Base-by-base conservation (phyloP, 2,888 invertebrate species). In the Idaea aversata region DNA sequence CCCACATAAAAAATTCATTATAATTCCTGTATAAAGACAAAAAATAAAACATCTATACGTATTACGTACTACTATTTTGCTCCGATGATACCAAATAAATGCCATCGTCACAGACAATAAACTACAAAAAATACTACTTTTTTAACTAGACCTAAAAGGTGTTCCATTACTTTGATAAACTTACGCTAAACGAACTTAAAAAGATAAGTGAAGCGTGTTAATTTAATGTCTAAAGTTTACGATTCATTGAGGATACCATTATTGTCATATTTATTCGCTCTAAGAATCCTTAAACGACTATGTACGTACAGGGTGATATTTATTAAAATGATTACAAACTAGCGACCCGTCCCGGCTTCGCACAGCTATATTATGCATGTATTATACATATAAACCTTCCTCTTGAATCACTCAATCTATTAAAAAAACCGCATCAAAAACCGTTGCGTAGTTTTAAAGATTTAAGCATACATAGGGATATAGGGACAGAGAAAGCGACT, bases 211-310 rank as follows among this genome's bases (percentile, higher is more conserved):
- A 77, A 79, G 85, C 87, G 86, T 76, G 10, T 47, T 47, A 47
- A 47, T 47, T 47, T 47, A 47, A 47, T 47, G 47, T 47, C 6
- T 47, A 72, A 81, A 75, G 81, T 81, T 77, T 76, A 71, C 70
- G 69, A 80, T 79, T 80, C 74, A 77, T 80, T 84, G 80, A 80
- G 87, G 87, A 87, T 87, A 84, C 78, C 70, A 73, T 79, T 75
- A 82, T 89, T 90, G 86, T 89, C 78, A 73, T 77, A 75, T 81
- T 78, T 79, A 83, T 76, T 79, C 74, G 82, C 77, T 82, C 4
- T 79, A 77, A 80, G 79, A 80, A 82, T 79, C 78, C 76, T 78
- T 84, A 83, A 87, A 86, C 77, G 82, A 75, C 82, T 77, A 75
- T 69, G n/a, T 13, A 72, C 72, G 69, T 85, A 90, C 80, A 87